Evolutionary conservation across 2,888 invertebrate genomes (phyloP), one percentile per base, ranked within the genome.

Genomic region (Craniophora ligustri): DNA sequence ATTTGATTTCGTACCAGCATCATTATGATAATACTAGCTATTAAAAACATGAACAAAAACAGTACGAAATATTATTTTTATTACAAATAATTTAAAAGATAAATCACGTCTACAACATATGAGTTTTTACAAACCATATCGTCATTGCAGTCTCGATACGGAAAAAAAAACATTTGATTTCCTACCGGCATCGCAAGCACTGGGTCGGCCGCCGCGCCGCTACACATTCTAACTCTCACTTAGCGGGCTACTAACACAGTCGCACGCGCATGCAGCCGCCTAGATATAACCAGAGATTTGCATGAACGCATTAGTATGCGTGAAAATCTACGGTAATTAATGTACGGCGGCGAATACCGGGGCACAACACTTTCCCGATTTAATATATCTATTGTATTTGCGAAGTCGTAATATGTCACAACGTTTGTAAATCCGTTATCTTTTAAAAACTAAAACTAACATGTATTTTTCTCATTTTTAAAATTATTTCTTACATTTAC

Each of bases 191-290:
- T 36, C 19, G 78, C 76, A 79, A 76, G 76, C 74, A 80, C 80
- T 85, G 78, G 84, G 64, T 53, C 75, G 26, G 26, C n/a, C 10
- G 10, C 8, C 10, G 1, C 23, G n/a, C 26, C 54, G 45, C 82
- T 82, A 40, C 82, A 84, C 81, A 83, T 88, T 82, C 78, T 85
- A 87, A 89, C 90, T 91, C 91, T 91, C 90, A 89, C 91, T 90
- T 73, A 69, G 77, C 78, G 63, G 61, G 76, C 75, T 80, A 48
- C 76, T 89, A 81, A 88, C 88, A 87, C 80, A 87, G 65, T 67
- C 62, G 88, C 77, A 86, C 84, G 87, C 77, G 65, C 50, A 51
- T 65, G 38, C 42, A 23, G 39, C 35, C 46, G 57, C 64, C 63
- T 67, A 72, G 67, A 59, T 71, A 66, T 57, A 32, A 35, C 41